phyloP scores from a whole-genome alignment of 2,113 vertebrate genomes.

The Stictonetta naevosa region DNA sequence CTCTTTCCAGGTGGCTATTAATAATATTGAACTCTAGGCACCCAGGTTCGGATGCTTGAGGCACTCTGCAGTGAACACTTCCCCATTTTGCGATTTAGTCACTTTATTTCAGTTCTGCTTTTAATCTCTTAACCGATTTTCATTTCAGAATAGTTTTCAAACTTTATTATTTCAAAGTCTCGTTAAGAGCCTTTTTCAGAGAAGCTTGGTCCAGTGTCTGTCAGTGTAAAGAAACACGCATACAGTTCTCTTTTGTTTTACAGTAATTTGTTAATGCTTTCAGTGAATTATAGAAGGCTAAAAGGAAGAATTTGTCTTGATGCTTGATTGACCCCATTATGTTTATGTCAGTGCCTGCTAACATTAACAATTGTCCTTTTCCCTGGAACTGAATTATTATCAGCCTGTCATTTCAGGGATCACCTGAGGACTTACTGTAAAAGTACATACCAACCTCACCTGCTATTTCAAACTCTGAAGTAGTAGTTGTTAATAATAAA shows the following conservation, averaged over 20 bases:
- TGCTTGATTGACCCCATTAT: background rate
- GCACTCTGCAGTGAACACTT: accelerated
- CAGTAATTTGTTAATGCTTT: background rate
- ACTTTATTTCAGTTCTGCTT: background rate
- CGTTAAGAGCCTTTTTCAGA: background rate
- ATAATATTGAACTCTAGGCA: background rate
- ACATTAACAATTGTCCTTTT: background rate
- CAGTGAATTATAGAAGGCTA: background rate
- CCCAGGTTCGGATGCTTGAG: background rate
- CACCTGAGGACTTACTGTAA: background rate
- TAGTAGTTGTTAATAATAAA: accelerated
- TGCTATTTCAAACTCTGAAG: background rate
- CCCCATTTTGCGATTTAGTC: accelerated
- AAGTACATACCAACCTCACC: background rate
- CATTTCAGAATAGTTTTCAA: background rate
- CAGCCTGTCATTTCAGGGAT: background rate
- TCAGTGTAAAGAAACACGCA: accelerated
- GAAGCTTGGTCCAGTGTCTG: background rate
- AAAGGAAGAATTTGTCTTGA: background rate
- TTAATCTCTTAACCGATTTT: background rate
- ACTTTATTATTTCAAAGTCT: background rate
- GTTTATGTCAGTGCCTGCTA: background rate
- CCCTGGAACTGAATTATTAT: background rate
- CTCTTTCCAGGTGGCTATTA: slow-evolving; percentile 26
- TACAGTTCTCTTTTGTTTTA: background rate